phyloP scores from a whole-genome alignment of 2,888 invertebrate species.

The Myopa tessellatipennis region DNA sequence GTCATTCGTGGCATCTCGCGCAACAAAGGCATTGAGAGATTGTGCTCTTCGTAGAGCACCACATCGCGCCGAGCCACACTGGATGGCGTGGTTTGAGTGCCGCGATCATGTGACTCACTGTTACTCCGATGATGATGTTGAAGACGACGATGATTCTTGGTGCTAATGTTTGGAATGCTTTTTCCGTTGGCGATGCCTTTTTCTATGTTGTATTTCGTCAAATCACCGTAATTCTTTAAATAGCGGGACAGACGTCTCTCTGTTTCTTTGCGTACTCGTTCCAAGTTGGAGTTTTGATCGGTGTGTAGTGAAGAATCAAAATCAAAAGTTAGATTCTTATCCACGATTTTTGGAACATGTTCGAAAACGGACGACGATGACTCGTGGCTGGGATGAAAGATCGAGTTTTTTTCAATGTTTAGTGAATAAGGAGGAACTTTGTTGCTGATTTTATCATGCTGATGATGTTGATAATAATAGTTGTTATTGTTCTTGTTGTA shows the following conservation, averaged over 20 bases:
- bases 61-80: slow-evolving; percentile 57
- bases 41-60: slow-evolving; percentile 63
- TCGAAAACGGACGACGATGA: slow-evolving; percentile 47
- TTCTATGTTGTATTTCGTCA: slow-evolving; percentile 43
- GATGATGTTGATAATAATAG: slow-evolving; percentile 12
- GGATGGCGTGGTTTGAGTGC: slow-evolving; percentile 62
- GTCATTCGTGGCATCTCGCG: slow-evolving; percentile 70
- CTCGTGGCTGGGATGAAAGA: slow-evolving; percentile 59
- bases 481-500: slow-evolving; percentile 14
- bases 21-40: slow-evolving; percentile 74
- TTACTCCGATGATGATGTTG: slow-evolving; percentile 48
- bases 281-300: slow-evolving; percentile 56
- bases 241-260: slow-evolving; percentile 62
- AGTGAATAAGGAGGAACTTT: slow-evolving; percentile 53
- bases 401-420: slow-evolving; percentile 61
- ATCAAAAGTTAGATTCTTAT: slow-evolving; percentile 51
- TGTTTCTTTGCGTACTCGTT: slow-evolving; percentile 58
- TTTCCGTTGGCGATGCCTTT: background rate
- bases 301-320: slow-evolving; percentile 48
- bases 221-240: slow-evolving; percentile 64
- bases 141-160: too few species aligned
- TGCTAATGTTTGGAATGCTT: background rate
- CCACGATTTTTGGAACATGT: slow-evolving; percentile 48
- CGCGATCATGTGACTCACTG: slow-evolving; percentile 58
- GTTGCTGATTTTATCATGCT: background rate